Evolutionary conservation across 2,113 vertebrate genomes (phyloP).

Genomic region (Pelmatolapia mariae): DNA sequence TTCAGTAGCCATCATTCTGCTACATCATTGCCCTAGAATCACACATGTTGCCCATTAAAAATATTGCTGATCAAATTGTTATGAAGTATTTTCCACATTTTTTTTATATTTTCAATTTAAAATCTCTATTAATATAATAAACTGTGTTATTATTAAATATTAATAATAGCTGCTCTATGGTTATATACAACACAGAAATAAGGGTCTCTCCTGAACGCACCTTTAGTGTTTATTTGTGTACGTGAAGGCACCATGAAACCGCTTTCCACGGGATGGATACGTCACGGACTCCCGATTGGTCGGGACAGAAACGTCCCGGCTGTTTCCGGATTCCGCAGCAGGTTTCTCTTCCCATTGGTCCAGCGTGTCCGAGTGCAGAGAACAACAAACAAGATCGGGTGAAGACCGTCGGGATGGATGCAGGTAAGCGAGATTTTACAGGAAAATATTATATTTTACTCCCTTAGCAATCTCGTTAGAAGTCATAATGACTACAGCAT

Average conservation of each 20-base stretch:
- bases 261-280: not conserved
- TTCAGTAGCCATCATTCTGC: not conserved
- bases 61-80: not conserved
- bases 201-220: not conserved
- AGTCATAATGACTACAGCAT: not conserved
- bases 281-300: conserved; percentile 14
- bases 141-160: not conserved
- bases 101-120: not conserved
- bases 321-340: not conserved
- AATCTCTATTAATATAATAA: not conserved
- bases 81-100: not conserved
- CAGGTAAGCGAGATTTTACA: conserved; percentile 64
- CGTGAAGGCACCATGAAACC: not conserved
- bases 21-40: not conserved
- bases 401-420: conserved; percentile 78
- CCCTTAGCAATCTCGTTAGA: not conserved
- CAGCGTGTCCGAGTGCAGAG: conserved; percentile 1
- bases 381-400: conserved; percentile 73
- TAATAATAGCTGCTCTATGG: not conserved
- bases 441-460: not conserved
- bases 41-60: not conserved
- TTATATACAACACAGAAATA: not conserved
- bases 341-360: conserved; percentile 49
- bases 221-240: not conserved
- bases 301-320: not conserved